phyloP scores from a whole-genome alignment of 2,888 invertebrate species.

The Lissonota sp. region DNA sequence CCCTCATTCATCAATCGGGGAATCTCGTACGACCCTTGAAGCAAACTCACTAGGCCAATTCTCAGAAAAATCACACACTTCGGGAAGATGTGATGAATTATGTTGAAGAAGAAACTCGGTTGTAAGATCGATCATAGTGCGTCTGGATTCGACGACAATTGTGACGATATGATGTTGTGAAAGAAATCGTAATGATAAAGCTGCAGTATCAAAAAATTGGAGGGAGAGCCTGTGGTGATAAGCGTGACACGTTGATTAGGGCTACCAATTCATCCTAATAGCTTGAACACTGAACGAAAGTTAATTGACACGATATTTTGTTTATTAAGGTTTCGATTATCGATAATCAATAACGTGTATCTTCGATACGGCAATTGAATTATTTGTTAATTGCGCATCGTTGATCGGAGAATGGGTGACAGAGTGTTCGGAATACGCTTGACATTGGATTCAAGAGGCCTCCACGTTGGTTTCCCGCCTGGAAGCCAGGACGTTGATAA shows the following conservation, averaged over 20 bases:
- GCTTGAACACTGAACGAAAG: neutral
- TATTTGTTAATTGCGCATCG: conserved; percentile 9
- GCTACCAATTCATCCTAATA: neutral
- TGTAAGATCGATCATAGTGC: too few relatives aligned
- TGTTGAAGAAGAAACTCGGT: too few relatives aligned
- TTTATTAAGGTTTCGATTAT: conserved; percentile 5
- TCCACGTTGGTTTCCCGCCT: conserved; percentile 32
- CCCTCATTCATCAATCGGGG: too few relatives aligned
- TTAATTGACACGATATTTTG: neutral
- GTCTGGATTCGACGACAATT: too few relatives aligned
- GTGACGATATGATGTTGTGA: too few relatives aligned
- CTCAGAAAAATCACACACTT: too few relatives aligned
- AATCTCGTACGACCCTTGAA: too few relatives aligned
- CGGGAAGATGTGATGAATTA: too few relatives aligned
- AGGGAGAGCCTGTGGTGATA: too few relatives aligned
- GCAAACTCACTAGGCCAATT: too few relatives aligned
- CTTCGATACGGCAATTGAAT: conserved; percentile 4
- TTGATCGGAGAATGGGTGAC: neutral
- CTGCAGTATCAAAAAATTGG: too few relatives aligned
- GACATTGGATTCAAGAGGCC: conserved; percentile 31
- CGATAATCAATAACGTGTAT: conserved; percentile 32
- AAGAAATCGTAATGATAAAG: too few relatives aligned
- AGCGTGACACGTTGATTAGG: neutral
- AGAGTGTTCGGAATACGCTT: conserved; percentile 10
- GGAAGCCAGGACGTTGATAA: conserved; percentile 27